A percentile compares a stretch with the other conserved stretches of the same genome.
phyloP scores from a whole-genome alignment of 1,140 invertebrate genomes.

The Orchesella cincta region DNA sequence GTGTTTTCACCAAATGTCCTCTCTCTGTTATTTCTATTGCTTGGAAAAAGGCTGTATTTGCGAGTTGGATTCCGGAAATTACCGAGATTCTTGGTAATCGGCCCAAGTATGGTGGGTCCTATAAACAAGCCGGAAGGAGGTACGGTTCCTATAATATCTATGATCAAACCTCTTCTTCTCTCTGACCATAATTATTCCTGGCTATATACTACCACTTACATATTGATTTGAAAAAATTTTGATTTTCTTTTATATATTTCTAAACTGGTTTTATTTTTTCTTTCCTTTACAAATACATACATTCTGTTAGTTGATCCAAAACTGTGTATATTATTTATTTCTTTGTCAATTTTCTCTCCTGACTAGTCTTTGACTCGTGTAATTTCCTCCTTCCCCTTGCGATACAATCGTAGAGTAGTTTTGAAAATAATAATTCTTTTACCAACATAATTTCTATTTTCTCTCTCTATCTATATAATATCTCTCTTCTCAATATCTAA shows the following conservation, averaged over 20 bases:
- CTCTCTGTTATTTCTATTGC: conserved; percentile 38
- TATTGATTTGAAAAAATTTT: conserved; percentile 1
- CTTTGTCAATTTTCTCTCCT: not conserved
- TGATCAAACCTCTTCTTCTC: conserved; percentile 37
- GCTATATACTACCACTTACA: conserved; percentile 1
- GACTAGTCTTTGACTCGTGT: not conserved
- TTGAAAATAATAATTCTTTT: not conserved
- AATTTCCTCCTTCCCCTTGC: conserved; percentile 14
- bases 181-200: conserved; percentile 31
- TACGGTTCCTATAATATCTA: conserved; percentile 59
- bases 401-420: conserved; percentile 19
- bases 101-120: conserved; percentile 96
- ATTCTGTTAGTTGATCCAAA: not conserved
- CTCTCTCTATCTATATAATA: not conserved
- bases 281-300: not conserved
- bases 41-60: conserved; percentile 86
- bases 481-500: not conserved
- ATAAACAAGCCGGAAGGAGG: conserved; percentile 96
- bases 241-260: not conserved
- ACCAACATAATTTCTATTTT: not conserved
- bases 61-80: conserved; percentile 99
- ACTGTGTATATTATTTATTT: not conserved
- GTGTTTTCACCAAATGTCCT: conserved; percentile 53
- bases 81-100: conserved; percentile 93
- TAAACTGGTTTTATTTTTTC: not conserved